Evolutionary conservation across 2,888 invertebrate species (phyloP).

Genomic region (Dorcus parallelipipedus): DNA sequence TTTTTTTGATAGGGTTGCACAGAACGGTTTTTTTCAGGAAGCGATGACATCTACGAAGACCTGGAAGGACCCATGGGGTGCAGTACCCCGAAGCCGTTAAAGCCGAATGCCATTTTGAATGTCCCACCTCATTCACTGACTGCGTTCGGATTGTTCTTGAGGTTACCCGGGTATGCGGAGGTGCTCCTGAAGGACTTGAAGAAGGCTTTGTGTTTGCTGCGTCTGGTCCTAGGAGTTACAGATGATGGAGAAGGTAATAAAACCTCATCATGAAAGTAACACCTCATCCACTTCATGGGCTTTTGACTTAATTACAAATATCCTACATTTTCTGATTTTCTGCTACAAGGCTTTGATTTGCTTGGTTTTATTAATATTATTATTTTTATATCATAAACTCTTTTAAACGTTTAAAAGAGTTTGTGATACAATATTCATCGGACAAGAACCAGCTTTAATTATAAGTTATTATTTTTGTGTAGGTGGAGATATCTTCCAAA

Average conservation of each 20-base stretch:
- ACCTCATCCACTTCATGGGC: no score
- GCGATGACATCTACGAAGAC: slow-evolving; percentile 62
- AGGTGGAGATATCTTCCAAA: slow-evolving; percentile 67
- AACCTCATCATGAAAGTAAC: not conserved
- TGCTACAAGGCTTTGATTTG: no score
- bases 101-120: slow-evolving; percentile 53
- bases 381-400: no score
- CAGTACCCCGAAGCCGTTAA: slow-evolving; percentile 50
- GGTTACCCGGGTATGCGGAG: slow-evolving; percentile 88
- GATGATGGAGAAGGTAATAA: slow-evolving; percentile 82
- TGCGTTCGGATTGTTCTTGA: slow-evolving; percentile 84
- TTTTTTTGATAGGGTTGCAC: not conserved
- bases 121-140: slow-evolving; percentile 89
- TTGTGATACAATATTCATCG: no score
- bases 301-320: no score
- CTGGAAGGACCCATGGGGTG: slow-evolving; percentile 52
- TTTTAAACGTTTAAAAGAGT: no score
- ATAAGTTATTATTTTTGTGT: no score
- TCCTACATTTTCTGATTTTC: no score
- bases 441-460: no score
- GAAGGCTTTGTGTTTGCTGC: slow-evolving; percentile 79
- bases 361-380: slow-evolving; percentile 2
- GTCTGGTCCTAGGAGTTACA: slow-evolving; percentile 84
- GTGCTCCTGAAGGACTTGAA: slow-evolving; percentile 80
- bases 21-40: slow-evolving; percentile 42